Evolutionary conservation across 2,797 vertebrate species (phyloP), one percentile per base, ranked within the genome.

Genomic region (Otolemur crassicaudatus): DNA sequence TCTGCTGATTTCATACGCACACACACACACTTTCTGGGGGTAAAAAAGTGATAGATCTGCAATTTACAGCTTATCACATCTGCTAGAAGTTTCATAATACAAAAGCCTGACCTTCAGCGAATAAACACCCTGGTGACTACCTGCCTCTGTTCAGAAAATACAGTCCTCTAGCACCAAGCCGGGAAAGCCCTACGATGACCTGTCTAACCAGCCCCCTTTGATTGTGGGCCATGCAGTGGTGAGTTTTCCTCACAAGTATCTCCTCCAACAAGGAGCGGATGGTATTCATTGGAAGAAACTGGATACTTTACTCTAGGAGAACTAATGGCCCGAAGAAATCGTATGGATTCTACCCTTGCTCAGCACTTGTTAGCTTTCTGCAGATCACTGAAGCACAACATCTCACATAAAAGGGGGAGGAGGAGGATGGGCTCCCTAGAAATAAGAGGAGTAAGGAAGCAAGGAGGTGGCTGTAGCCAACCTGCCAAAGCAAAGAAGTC

Each of bases 41-140:
- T 83, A 37, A 97, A 93, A 98, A 98, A 98, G 97, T 98, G 99
- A 99, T 99, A 99, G 98, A 99, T 99, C 98, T 99, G 98, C 98
- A 99, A 99, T 99, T 99, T 99, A 99, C 98, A 99, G 98, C 99
- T 99, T 99, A 99, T 99, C 99, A 98, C 98, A 99, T 99, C 98
- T 99, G 99, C 98, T 99, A 98, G 98, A 99, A 99, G 98, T 99
- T 99, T 99, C 98, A 98, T 98, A 98, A 99, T 98, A 99, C 98
- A 99, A 99, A 99, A 99, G 98, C 97, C 98, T 99, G 99, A 99
- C 99, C 99, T 99, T 99, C 99, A 98, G 82, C 98, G 99, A 98
- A 99, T 99, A 99, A 99, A 99, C 98, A 99, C 97, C 96, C 97
- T 90, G 88, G 87, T 98, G 98, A 97, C 97, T 98, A 98, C 98